Evolutionary conservation across 2,888 invertebrate species (phyloP).

Genomic region (Cataglyphis livida): DNA sequence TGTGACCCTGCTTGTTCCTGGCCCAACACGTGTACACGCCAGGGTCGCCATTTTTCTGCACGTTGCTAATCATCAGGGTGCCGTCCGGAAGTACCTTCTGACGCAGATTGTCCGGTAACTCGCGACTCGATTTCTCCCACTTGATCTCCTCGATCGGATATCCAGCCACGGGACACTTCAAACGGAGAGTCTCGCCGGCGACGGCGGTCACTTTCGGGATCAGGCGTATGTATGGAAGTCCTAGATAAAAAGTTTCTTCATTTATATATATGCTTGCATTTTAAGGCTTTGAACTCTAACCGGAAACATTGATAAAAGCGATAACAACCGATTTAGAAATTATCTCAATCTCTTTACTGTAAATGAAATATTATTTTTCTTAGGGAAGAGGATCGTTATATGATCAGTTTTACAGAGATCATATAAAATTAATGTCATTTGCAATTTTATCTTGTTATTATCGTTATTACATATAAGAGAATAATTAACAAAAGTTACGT

Average conservation of each 20-base stretch:
- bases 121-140: constrained; percentile 92
- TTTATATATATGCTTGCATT: background rate
- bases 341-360: background rate
- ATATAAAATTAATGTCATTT: constrained; percentile 18
- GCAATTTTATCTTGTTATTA: constrained; percentile 20
- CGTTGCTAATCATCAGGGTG: constrained; percentile 91
- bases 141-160: constrained; percentile 93
- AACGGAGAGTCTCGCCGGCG: constrained; percentile 90
- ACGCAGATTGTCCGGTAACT: constrained; percentile 92
- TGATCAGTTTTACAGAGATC: background rate
- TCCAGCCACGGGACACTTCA: constrained; percentile 94
- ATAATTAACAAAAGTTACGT: constrained; percentile 36
- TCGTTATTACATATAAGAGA: background rate
- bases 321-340: background rate
- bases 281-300: background rate
- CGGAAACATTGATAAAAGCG: background rate
- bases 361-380: background rate
- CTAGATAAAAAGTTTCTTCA: constrained; percentile 84
- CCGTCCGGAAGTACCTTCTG: constrained; percentile 92
- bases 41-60: constrained; percentile 91
- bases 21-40: constrained; percentile 94
- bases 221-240: constrained; percentile 92
- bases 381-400: background rate
- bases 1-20: constrained; percentile 92
- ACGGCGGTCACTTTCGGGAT: constrained; percentile 94